Percentiles rank a stretch among this genome's conserved stretches.
phyloP scores from a whole-genome alignment of 64 coral and sea anemone genomes.

The Pachyseris speciosa region DNA sequence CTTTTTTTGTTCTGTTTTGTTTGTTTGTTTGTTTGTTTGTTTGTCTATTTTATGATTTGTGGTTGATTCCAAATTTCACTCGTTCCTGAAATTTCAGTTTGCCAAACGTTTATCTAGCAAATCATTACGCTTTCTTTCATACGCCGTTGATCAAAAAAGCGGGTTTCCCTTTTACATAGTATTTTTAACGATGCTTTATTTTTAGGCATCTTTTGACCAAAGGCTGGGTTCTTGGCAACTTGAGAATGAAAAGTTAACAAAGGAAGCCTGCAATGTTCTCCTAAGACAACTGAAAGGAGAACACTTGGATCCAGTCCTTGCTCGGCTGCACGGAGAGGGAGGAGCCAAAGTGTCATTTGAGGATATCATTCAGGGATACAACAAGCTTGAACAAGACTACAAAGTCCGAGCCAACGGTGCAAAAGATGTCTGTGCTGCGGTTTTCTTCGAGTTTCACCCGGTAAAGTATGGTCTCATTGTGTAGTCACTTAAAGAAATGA shows the following conservation, averaged over 20 bases:
- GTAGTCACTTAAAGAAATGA: neutral
- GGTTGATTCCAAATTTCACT: no score
- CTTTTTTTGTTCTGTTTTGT: no score
- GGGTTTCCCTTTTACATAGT: no score
- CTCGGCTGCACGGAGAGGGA: neutral
- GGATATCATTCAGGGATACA: constrained; percentile 60
- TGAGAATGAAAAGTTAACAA: constrained; percentile 12
- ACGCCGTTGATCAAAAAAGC: no score
- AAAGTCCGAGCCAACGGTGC: constrained; percentile 30
- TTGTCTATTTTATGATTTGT: no score
- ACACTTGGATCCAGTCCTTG: constrained; percentile 26
- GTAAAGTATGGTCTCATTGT: constrained; percentile 14
- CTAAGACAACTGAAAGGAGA: neutral
- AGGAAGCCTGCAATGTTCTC: neutral
- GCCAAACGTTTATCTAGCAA: no score
- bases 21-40: no score
- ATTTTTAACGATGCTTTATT: neutral
- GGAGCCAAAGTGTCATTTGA: constrained; percentile 49
- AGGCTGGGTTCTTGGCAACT: neutral
- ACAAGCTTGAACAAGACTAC: constrained; percentile 41
- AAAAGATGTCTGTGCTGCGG: constrained; percentile 59
- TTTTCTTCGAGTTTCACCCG: constrained; percentile 68
- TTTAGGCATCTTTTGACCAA: neutral
- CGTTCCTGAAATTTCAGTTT: no score
- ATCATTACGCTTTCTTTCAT: no score